A percentile compares a stretch with the other conserved stretches of the same genome.
These are phyloP conservation scores for Micromussa lordhowensis DNA, from an alignment of 92 coral and sea anemone genomes.

Conservation along the genomic window DNA sequence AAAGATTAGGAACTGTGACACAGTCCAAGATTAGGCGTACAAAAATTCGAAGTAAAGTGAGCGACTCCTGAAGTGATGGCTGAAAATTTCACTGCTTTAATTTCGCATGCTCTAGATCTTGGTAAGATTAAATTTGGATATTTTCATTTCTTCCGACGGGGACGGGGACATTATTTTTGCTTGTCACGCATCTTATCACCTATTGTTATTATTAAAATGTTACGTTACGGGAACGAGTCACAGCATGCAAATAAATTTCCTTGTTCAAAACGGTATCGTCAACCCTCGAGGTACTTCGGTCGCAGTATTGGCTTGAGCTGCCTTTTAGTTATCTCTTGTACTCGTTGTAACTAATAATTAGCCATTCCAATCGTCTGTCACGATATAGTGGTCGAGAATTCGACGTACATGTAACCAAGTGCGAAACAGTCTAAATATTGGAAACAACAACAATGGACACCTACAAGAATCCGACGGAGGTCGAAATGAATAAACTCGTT, in stretches of 20 bases:
- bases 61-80: too few relatives aligned
- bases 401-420: neutral
- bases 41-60: too few relatives aligned
- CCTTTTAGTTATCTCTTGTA: neutral
- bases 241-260: neutral
- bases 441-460: constrained; percentile 8
- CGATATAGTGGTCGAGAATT: neutral
- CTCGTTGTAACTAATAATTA: neutral
- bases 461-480: constrained; percentile 50
- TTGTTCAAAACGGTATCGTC: neutral
- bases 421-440: neutral
- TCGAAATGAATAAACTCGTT: constrained; percentile 73
- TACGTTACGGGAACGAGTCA: neutral
- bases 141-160: too few relatives aligned
- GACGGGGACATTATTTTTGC: too few relatives aligned
- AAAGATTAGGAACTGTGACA: too few relatives aligned
- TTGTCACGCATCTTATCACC: too few relatives aligned
- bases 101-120: too few relatives aligned
- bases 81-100: too few relatives aligned
- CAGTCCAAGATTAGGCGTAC: too few relatives aligned
- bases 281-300: too few relatives aligned
- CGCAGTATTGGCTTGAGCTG: neutral
- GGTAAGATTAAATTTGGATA: too few relatives aligned
- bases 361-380: neutral
- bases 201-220: too few relatives aligned